Evolutionary conservation across 2,113 vertebrate species (phyloP).

Genomic region (Pelodiscus sinensis): DNA sequence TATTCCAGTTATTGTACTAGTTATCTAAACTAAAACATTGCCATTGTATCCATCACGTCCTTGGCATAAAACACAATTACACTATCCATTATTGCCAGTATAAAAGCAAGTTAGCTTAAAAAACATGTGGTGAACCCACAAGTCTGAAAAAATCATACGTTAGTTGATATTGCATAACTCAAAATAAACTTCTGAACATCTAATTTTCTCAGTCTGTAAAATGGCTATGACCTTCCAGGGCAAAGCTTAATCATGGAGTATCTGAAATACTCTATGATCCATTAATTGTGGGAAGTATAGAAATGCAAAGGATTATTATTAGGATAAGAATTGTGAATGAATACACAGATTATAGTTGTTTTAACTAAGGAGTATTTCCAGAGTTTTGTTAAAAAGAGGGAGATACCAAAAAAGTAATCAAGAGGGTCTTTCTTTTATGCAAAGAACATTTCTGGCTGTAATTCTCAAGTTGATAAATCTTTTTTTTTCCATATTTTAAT

Average conservation of each 20-base stretch:
- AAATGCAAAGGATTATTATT: neutral
- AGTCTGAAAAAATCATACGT: neutral
- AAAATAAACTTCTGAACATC: neutral
- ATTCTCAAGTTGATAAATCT: neutral
- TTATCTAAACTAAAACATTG: neutral
- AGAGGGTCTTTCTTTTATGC: accelerated
- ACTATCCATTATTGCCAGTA: neutral
- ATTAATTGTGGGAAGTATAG: neutral
- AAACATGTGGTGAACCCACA: neutral
- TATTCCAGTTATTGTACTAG: neutral
- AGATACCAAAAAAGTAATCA: neutral
- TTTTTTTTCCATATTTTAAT: neutral
- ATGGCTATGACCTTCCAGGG: neutral
- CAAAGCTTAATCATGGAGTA: neutral
- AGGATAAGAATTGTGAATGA: neutral
- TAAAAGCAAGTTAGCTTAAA: neutral
- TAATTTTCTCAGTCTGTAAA: neutral
- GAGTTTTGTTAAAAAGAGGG: neutral
- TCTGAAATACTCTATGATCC: neutral
- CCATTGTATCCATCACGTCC: neutral
- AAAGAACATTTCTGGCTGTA: neutral
- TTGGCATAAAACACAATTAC: neutral
- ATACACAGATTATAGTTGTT: neutral
- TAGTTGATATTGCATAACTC: neutral
- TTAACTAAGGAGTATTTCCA: neutral